Conservation (phyloP, 2,113 vertebrate species). For the Sinosuthora webbiana region DNA sequence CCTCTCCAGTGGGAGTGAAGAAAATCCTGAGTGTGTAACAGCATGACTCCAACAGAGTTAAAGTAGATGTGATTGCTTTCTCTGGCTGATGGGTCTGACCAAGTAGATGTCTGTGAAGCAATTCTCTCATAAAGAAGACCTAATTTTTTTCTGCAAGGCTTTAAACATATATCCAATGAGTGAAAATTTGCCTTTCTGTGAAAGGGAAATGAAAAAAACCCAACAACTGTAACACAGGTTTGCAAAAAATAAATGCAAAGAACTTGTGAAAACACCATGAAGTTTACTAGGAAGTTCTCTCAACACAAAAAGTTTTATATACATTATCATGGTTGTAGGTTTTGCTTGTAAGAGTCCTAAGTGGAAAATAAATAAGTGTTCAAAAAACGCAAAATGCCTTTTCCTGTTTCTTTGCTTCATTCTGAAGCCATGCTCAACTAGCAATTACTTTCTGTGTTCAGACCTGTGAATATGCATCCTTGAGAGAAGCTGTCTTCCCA, state of each 20-base stretch:
- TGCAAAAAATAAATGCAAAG: neutral
- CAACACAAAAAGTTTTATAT: neutral
- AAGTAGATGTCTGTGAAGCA: neutral
- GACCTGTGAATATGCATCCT: neutral
- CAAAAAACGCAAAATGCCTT: neutral
- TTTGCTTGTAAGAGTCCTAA: neutral
- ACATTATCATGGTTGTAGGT: neutral
- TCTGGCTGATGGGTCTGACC: neutral
- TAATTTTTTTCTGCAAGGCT: neutral
- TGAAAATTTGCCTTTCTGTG: neutral
- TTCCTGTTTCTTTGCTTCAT: neutral
- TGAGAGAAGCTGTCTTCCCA: constrained; percentile 1
- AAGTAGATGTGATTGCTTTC: accelerated
- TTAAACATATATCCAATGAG: neutral
- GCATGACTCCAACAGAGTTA: neutral
- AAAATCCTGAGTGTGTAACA: neutral
- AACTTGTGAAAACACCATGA: neutral
- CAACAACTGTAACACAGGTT: accelerated
- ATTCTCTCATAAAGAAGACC: neutral
- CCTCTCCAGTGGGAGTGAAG: neutral
- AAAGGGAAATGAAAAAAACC: neutral
- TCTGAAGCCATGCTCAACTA: neutral
- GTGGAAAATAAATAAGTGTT: neutral
- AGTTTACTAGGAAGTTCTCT: neutral
- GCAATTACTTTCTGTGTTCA: constrained; percentile 3